A percentile compares a stretch with the other conserved stretches of the same genome.
phyloP scores from a whole-genome alignment of 2,113 vertebrate species.

The Merops nubicus region DNA sequence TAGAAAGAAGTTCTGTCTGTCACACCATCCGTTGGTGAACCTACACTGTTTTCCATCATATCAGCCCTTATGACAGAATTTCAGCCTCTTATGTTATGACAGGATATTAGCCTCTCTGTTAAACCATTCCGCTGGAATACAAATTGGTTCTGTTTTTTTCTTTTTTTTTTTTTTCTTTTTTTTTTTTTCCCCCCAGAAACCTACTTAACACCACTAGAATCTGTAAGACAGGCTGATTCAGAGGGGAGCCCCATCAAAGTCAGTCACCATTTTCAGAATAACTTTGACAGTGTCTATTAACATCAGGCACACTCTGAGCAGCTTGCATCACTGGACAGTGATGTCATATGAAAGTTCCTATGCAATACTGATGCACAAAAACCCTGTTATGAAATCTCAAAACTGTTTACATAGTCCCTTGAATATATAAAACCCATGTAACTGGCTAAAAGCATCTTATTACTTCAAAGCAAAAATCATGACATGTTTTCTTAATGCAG shows the following conservation, averaged over 20 bases:
- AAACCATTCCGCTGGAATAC: neutral
- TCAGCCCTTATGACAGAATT: neutral
- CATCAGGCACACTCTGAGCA: neutral
- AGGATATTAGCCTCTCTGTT: constrained; percentile 2
- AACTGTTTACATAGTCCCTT: neutral
- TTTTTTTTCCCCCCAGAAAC: neutral
- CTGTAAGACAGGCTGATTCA: neutral
- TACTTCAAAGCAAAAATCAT: constrained; percentile 1
- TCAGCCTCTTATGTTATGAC: too few relatives aligned
- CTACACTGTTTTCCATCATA: neutral
- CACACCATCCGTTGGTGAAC: constrained; percentile 8
- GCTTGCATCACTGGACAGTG: neutral
- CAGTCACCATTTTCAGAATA: constrained; percentile 6
- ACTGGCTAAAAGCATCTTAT: neutral
- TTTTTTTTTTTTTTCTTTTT: neutral
- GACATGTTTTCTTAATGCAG: neutral
- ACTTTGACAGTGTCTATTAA: constrained; percentile 2
- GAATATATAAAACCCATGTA: neutral
- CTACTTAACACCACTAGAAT: neutral
- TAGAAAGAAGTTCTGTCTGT: constrained; percentile 17
- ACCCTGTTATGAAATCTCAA: neutral
- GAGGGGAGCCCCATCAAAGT: neutral
- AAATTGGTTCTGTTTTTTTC: neutral
- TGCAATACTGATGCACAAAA: neutral
- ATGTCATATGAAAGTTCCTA: neutral